phyloP scores from a whole-genome alignment of 2,113 vertebrate species.

The Eublepharis macularius region DNA sequence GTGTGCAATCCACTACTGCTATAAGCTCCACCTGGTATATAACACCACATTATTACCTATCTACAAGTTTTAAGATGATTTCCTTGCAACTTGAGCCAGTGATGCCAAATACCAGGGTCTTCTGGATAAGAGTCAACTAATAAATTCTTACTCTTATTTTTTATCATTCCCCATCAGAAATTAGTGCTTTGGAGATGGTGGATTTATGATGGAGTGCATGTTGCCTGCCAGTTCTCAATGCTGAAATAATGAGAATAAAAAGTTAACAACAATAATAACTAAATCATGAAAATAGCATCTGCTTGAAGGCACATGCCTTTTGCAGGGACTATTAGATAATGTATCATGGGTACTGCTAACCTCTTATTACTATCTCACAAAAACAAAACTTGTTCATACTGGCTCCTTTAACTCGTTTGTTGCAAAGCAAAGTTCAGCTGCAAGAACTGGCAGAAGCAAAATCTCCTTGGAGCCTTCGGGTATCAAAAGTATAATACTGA shows the following conservation, averaged over 20 bases:
- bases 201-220: slow-evolving; percentile 69
- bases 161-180: slow-evolving; percentile 65
- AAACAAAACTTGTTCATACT: slow-evolving; percentile 59
- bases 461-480: background rate
- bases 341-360: slow-evolving; percentile 63
- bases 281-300: slow-evolving; percentile 68
- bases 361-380: slow-evolving; percentile 67
- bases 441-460: background rate
- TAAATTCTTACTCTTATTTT: slow-evolving; percentile 64
- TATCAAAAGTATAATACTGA: background rate
- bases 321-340: slow-evolving; percentile 69
- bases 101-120: slow-evolving; percentile 60
- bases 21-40: fast-evolving
- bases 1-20: background rate
- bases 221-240: slow-evolving; percentile 66
- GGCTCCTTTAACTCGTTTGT: slow-evolving; percentile 46
- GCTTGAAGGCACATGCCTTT: slow-evolving; percentile 68
- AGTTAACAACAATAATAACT: slow-evolving; percentile 47
- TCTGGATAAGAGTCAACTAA: slow-evolving; percentile 63
- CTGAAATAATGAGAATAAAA: slow-evolving; percentile 51
- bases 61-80: slow-evolving; percentile 36
- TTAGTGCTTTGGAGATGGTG: slow-evolving; percentile 48
- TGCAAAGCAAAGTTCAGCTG: slow-evolving; percentile 14
- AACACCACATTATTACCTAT: slow-evolving; percentile 12
- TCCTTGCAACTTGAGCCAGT: slow-evolving; percentile 54